These are phyloP conservation scores for Schizopygopsis malacanthus DNA, from an alignment of 2,797 vertebrate species.

Conservation along the genomic window DNA sequence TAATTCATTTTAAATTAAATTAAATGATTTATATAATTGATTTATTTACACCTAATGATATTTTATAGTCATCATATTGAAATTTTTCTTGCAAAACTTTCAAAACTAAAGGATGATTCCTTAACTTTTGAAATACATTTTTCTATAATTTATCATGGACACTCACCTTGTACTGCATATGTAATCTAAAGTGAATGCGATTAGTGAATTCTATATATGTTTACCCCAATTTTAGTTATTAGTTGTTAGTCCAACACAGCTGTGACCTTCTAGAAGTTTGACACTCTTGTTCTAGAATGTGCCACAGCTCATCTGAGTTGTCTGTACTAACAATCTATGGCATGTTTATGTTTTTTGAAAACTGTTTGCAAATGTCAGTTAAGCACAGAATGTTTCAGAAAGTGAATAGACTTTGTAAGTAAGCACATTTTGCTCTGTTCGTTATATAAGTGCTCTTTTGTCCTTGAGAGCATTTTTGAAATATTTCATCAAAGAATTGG, in stretches of 20 bases:
- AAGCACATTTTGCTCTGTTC: not conserved
- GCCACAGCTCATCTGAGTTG: not conserved
- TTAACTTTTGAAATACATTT: not conserved
- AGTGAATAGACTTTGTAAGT: not conserved
- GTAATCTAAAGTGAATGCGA: not conserved
- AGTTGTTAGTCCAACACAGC: not conserved
- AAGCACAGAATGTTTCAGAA: not conserved
- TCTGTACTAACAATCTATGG: not conserved
- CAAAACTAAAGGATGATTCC: no score
- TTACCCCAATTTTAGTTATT: not conserved
- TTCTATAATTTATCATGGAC: not conserved
- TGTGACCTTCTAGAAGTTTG: not conserved
- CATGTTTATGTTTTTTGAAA: not conserved
- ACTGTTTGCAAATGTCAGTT: not conserved
- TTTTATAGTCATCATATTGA: not conserved
- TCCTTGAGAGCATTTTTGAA: slow-evolving; percentile 14
- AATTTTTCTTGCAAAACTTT: no score
- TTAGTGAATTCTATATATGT: not conserved
- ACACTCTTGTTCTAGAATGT: not conserved
- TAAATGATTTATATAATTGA: not conserved
- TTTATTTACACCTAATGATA: not conserved
- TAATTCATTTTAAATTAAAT: not conserved
- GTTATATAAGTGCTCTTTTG: not conserved
- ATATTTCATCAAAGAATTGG: slow-evolving; percentile 7
- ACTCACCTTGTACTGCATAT: not conserved